Percentiles rank a stretch among this genome's conserved stretches.
phyloP scores from a whole-genome alignment of 2,113 vertebrate species.

The Diadophis punctatus region DNA sequence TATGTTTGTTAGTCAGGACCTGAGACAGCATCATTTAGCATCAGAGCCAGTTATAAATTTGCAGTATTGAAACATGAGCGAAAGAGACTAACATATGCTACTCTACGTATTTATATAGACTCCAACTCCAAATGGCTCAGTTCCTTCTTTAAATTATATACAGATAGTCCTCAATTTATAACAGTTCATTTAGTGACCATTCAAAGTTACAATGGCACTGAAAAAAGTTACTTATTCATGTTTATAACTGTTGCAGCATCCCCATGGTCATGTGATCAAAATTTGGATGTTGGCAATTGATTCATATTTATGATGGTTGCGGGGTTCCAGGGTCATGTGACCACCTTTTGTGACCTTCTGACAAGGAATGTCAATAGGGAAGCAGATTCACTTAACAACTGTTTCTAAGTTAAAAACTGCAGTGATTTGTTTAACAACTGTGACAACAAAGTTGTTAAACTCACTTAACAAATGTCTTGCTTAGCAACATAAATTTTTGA shows the following conservation, averaged over 20 bases:
- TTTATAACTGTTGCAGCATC: neutral
- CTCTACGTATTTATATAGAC: neutral
- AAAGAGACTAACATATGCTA: neutral
- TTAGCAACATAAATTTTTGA: neutral
- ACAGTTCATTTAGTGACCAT: neutral
- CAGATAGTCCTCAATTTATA: neutral
- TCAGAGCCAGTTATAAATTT: neutral
- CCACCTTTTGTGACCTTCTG: neutral
- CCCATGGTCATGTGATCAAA: neutral
- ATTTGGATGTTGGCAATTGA: neutral
- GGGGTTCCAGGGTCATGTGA: neutral
- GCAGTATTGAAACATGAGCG: neutral
- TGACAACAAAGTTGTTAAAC: neutral
- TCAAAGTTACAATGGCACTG: neutral
- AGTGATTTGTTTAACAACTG: too few species aligned
- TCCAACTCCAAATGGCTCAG: neutral
- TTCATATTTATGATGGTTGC: neutral
- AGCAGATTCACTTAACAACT: neutral
- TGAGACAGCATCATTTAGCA: neutral
- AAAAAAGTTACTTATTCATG: neutral
- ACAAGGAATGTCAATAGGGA: neutral
- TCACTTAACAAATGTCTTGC: neutral
- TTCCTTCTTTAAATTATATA: neutral
- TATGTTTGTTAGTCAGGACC: neutral
- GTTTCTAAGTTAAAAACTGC: too few species aligned